These are phyloP conservation scores for Zaprionus camerounensis DNA, from an alignment of 1,140 invertebrate genomes.

Conservation along the genomic window DNA sequence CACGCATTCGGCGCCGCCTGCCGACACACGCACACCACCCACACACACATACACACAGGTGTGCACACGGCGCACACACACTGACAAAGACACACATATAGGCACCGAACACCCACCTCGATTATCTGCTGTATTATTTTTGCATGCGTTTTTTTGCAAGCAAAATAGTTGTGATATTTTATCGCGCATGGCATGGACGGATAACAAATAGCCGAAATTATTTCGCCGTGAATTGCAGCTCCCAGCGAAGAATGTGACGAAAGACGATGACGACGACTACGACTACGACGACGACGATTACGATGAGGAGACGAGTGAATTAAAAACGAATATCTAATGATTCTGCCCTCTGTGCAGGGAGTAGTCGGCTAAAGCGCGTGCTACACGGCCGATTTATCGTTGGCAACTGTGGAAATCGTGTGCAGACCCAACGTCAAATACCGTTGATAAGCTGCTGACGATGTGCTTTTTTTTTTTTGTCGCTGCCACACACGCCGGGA, in stretches of 20 bases:
- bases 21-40: not conserved
- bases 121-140: slow-evolving; percentile 83
- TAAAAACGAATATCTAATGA: slow-evolving; percentile 12
- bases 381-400: slow-evolving; percentile 53
- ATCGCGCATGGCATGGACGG: slow-evolving; percentile 85
- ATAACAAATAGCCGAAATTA: slow-evolving; percentile 81
- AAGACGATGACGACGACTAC: slow-evolving; percentile 13
- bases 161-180: slow-evolving; percentile 84
- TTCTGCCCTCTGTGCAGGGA: slow-evolving; percentile 3
- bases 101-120: slow-evolving; percentile 60
- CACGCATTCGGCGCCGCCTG: slow-evolving; percentile 21
- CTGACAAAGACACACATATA: not conserved
- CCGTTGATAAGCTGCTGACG: slow-evolving; percentile 27
- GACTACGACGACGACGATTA: slow-evolving; percentile 14
- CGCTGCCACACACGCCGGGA: slow-evolving; percentile 15
- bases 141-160: slow-evolving; percentile 84
- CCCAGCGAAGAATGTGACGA: slow-evolving; percentile 58
- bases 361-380: slow-evolving; percentile 19
- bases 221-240: slow-evolving; percentile 81
- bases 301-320: not conserved
- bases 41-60: not conserved
- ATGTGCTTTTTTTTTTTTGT: not conserved
- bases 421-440: slow-evolving; percentile 50
- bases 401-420: slow-evolving; percentile 54
- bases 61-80: not conserved